These are phyloP conservation scores for Drosophila miranda DNA, from an alignment of 1,140 invertebrate species.

Conservation along the genomic window DNA sequence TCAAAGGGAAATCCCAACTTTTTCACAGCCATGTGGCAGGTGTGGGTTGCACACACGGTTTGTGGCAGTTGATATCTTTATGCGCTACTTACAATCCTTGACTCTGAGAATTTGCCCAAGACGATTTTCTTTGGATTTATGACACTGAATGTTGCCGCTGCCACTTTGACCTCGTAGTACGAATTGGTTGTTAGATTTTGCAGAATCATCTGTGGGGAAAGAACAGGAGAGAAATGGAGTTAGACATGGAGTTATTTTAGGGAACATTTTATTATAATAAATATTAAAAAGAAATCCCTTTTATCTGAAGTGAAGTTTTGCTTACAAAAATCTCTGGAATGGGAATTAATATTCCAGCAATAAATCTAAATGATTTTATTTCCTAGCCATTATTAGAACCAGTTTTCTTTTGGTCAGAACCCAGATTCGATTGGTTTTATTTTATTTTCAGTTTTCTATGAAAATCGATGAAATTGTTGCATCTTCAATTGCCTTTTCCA, in stretches of 20 bases:
- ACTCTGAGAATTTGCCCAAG: slow-evolving; percentile 86
- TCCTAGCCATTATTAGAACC: no score
- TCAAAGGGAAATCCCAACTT: slow-evolving; percentile 51
- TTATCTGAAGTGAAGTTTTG: no score
- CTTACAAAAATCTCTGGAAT: no score
- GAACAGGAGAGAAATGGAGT: slow-evolving; percentile 1
- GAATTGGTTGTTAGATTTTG: slow-evolving; percentile 89
- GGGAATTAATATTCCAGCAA: no score
- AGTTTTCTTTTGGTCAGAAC: no score
- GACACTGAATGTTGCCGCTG: slow-evolving; percentile 87
- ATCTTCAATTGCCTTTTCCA: no score
- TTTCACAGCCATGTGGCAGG: slow-evolving; percentile 32
- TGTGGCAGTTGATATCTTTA: slow-evolving; percentile 27
- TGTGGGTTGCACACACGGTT: slow-evolving; percentile 13
- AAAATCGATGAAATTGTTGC: no score
- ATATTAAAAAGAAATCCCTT: not conserved
- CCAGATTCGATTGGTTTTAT: no score
- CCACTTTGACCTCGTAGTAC: slow-evolving; percentile 89
- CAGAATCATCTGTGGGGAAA: slow-evolving; percentile 86
- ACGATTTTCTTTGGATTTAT: slow-evolving; percentile 86
- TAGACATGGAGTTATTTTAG: not conserved
- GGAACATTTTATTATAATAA: not conserved
- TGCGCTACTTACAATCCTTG: slow-evolving; percentile 84
- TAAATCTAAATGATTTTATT: no score
- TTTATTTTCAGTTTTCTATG: no score